Evolutionary conservation across 1,140 invertebrate genomes (phyloP).

Genomic region (Pogonomyrmex barbatus): DNA sequence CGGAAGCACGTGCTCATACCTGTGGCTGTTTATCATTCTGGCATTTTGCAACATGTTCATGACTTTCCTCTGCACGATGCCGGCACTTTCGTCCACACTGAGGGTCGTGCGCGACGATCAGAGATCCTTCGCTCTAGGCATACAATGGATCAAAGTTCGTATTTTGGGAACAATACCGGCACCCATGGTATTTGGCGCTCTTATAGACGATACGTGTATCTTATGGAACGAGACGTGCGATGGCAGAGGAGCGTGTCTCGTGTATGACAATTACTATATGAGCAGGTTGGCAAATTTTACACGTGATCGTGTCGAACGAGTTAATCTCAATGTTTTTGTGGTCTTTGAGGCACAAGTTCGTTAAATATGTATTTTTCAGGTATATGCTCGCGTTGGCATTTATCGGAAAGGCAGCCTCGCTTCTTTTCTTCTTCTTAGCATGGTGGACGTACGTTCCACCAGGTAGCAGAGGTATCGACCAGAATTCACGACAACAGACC

Average conservation of each 20-base stretch:
- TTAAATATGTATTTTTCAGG: conserved; percentile 81
- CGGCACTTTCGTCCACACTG: conserved; percentile 91
- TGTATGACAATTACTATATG: conserved; percentile 91
- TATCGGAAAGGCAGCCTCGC: conserved; percentile 88
- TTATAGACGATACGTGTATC: conserved; percentile 94
- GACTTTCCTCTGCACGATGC: conserved; percentile 92
- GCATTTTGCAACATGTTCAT: conserved; percentile 91
- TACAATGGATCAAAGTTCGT: conserved; percentile 95
- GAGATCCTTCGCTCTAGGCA: conserved; percentile 93
- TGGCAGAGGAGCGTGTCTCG: conserved; percentile 88
- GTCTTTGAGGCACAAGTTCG: not conserved
- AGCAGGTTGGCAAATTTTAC: conserved; percentile 86
- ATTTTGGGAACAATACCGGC: conserved; percentile 94
- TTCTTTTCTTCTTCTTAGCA: conserved; percentile 89
- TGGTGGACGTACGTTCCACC: conserved; percentile 91
- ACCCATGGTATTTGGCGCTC: conserved; percentile 93
- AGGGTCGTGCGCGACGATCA: conserved; percentile 93
- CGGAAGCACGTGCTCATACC: conserved; percentile 87
- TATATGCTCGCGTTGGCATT: conserved; percentile 89
- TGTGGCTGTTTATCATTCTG: conserved; percentile 89
- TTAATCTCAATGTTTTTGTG: not conserved
- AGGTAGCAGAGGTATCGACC: conserved; percentile 71
- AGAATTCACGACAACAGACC: conserved; percentile 70
- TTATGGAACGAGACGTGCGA: conserved; percentile 90
- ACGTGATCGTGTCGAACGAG: not conserved